Evolutionary conservation across 2,888 invertebrate genomes (phyloP).

Genomic region (Drosophila quinaria): DNA sequence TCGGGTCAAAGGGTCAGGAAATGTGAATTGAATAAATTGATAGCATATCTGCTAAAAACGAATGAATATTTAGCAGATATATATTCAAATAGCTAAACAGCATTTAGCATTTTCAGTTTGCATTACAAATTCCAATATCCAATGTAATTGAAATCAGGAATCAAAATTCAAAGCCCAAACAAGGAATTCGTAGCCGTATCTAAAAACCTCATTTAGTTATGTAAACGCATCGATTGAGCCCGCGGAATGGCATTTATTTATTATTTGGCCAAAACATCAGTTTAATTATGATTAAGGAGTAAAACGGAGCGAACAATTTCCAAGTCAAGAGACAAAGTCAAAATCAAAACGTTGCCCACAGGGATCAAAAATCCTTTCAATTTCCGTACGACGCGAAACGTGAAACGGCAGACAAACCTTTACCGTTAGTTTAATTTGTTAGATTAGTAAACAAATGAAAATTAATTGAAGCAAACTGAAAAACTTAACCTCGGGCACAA

Average conservation of each 20-base stretch:
- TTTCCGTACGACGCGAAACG: slow-evolving; percentile 57
- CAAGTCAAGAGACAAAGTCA: neutral
- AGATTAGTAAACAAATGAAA: slow-evolving; percentile 84
- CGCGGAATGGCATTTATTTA: slow-evolving; percentile 7
- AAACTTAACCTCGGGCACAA: slow-evolving; percentile 75
- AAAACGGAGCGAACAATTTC: neutral
- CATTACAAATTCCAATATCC: slow-evolving; percentile 13
- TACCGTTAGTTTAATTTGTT: slow-evolving; percentile 82
- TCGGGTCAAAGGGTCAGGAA: slow-evolving; percentile 42
- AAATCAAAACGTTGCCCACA: slow-evolving; percentile 17
- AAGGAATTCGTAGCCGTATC: neutral
- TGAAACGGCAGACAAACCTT: slow-evolving; percentile 31
- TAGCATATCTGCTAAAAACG: slow-evolving; percentile 42
- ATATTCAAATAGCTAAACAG: slow-evolving; percentile 3
- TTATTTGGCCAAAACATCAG: slow-evolving; percentile 18
- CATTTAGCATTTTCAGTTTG: neutral
- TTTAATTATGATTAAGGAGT: slow-evolving; percentile 64
- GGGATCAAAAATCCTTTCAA: slow-evolving; percentile 68
- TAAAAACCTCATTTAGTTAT: slow-evolving; percentile 19
- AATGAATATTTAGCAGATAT: slow-evolving; percentile 5
- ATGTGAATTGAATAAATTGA: slow-evolving; percentile 49
- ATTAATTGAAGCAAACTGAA: slow-evolving; percentile 83
- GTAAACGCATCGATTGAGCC: slow-evolving; percentile 22
- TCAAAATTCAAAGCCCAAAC: neutral
- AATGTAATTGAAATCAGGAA: slow-evolving; percentile 27